Conservation (phyloP, 2,797 vertebrate species). For the Malurus splendens region DNA sequence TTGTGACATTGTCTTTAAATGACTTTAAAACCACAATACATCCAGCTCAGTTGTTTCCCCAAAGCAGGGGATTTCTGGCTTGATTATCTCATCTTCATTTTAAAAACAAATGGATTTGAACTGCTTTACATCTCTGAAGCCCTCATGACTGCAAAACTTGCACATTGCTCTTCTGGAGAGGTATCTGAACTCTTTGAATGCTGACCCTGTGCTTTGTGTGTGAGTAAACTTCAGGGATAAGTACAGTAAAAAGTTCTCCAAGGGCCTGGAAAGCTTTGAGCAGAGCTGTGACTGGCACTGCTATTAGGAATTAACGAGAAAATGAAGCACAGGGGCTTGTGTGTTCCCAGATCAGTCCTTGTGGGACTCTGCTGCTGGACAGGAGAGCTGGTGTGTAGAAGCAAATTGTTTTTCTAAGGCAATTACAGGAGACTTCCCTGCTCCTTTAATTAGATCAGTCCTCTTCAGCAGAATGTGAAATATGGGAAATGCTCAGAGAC, state of each 20-base stretch:
- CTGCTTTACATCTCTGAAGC: background rate
- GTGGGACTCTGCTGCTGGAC: background rate
- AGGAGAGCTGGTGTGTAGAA: background rate
- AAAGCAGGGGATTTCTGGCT: background rate
- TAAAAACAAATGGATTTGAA: background rate
- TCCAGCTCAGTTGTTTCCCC: background rate
- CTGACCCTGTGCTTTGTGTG: background rate
- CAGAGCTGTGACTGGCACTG: background rate
- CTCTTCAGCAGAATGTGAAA: background rate
- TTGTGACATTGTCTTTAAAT: background rate
- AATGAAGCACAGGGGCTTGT: background rate
- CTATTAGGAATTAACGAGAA: conserved; percentile 14
- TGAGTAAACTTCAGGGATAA: background rate
- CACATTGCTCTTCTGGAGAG: background rate
- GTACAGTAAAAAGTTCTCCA: background rate
- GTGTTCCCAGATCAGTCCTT: background rate
- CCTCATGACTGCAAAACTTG: background rate
- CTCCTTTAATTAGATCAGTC: background rate
- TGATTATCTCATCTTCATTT: background rate
- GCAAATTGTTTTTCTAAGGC: background rate
- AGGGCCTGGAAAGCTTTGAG: background rate
- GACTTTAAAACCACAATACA: background rate
- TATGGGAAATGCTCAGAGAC: background rate
- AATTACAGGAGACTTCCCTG: background rate
- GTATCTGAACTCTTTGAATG: background rate